phyloP scores from a whole-genome alignment of 2,888 invertebrate genomes.

The Spodoptera exigua region DNA sequence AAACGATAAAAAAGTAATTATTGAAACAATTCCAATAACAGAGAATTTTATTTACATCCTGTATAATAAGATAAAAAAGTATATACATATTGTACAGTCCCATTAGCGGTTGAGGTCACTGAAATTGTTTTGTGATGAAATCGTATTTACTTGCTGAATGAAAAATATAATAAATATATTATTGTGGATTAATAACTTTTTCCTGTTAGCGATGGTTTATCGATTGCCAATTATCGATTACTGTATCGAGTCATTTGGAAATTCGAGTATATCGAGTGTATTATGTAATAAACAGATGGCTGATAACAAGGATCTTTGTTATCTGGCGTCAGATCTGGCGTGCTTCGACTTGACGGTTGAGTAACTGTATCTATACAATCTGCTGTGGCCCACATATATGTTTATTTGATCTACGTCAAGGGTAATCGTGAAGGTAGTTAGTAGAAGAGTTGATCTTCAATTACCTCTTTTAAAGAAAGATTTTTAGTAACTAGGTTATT shows the following conservation, averaged over 20 bases:
- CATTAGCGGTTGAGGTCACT: slow-evolving; percentile 4
- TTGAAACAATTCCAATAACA: slow-evolving; percentile 1
- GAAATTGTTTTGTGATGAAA: slow-evolving; percentile 10
- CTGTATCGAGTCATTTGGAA: slow-evolving; percentile 32
- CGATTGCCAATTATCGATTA: slow-evolving; percentile 35
- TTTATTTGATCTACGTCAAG: slow-evolving; percentile 33
- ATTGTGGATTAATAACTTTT: slow-evolving; percentile 9
- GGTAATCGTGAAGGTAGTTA: not conserved
- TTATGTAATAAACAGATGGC: slow-evolving; percentile 49
- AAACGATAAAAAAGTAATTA: slow-evolving; percentile 8
- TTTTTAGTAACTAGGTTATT: too few species aligned
- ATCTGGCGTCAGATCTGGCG: slow-evolving; percentile 56
- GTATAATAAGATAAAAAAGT: not conserved
- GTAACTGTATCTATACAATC: slow-evolving; percentile 55
- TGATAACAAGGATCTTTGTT: slow-evolving; percentile 59
- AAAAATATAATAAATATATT: slow-evolving; percentile 11
- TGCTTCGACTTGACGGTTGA: slow-evolving; percentile 54
- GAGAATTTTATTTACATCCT: slow-evolving; percentile 5
- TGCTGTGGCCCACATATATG: slow-evolving; percentile 51
- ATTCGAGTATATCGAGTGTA: slow-evolving; percentile 17
- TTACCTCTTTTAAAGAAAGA: not conserved
- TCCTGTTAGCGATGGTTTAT: slow-evolving; percentile 35
- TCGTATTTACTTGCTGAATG: not conserved
- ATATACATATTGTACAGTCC: not conserved
- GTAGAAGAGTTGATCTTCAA: not conserved